phyloP scores from a whole-genome alignment of 2,888 invertebrate species.

The Dorcus parallelipipedus region DNA sequence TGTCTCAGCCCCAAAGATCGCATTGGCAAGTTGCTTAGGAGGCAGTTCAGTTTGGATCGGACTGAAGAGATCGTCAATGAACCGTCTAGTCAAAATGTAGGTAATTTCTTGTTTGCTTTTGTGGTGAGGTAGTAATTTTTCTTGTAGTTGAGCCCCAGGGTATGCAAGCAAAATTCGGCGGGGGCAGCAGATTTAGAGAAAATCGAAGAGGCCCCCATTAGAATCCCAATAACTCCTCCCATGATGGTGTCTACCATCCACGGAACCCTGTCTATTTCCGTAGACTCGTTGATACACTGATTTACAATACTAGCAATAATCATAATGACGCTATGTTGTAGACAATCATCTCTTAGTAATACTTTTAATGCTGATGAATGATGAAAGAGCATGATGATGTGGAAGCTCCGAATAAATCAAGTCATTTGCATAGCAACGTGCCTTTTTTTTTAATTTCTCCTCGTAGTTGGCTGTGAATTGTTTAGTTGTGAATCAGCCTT shows the following conservation, averaged over 20 bases:
- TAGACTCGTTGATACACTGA: conserved; percentile 44
- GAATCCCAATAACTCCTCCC: conserved; percentile 36
- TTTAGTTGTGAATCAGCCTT: no score
- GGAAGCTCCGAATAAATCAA: no score
- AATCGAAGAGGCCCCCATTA: conserved; percentile 62
- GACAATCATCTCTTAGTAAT: no score
- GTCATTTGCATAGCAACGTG: no score
- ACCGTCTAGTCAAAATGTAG: conserved; percentile 42
- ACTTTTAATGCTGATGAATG: no score
- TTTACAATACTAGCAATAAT: no score
- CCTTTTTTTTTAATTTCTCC: no score
- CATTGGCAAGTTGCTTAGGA: conserved; percentile 52
- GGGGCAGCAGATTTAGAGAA: conserved; percentile 67
- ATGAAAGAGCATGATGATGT: no score
- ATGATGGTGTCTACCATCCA: conserved; percentile 37
- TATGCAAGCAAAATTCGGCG: conserved; percentile 66
- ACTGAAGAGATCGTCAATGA: conserved; percentile 55
- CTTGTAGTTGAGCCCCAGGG: conserved; percentile 43
- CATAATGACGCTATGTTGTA: no score
- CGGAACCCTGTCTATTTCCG: conserved; percentile 46
- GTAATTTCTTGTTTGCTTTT: conserved; percentile 26
- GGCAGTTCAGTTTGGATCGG: conserved; percentile 69
- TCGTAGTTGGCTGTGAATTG: no score
- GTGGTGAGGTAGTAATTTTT: neutral
- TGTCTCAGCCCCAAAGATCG: conserved; percentile 61